Evolutionary conservation across 2,888 invertebrate genomes (phyloP), one percentile per base, ranked within the genome.

Genomic region (Eueremaeus valkanovi): DNA sequence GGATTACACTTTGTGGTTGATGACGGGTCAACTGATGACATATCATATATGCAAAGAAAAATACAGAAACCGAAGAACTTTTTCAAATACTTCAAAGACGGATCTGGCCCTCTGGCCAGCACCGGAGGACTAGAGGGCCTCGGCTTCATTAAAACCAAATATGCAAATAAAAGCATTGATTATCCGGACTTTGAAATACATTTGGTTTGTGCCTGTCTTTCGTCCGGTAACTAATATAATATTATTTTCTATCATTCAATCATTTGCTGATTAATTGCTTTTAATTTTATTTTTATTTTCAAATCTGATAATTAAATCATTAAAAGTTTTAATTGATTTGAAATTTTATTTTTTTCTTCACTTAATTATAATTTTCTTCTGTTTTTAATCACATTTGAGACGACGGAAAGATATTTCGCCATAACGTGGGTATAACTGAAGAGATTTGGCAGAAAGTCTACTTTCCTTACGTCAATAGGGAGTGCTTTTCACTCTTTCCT

Each of bases 121-220:
- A 84, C 93, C 0, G 93, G 93, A 1, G 94, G 93, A 0, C 89
- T 94, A 8, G 94, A 94, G 85, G 93, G 92, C 0, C 85, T 93
- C 73, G 93, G 91, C 1, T 94, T 93, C 83, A 89, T 94, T n/a
- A 89, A 90, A 42, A 93, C 93, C 0, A 93, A 93, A 84, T 94
- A 92, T 82, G 92, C 91, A 0, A 94, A 80, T 73, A 66, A 31
- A 72, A 87, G 89, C 0, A 91, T 92, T 74, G 93, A 94, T 82
- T 93, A 92, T 92, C 93, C 94, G 0, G 94, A 94, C 81, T 92
- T 93, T 78, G 92, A 93, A 81, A 92, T 93, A 81, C 93, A 94
- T 91, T 85, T 93, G 84, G 90, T 92, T 0, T 90, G 92, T 31
- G 88, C 91, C 0, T 90, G 91, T 0, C 90, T 91, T 0, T 89